Base-by-base conservation (phyloP, 2,113 vertebrate genomes). In the Stigmatopora argus region DNA sequence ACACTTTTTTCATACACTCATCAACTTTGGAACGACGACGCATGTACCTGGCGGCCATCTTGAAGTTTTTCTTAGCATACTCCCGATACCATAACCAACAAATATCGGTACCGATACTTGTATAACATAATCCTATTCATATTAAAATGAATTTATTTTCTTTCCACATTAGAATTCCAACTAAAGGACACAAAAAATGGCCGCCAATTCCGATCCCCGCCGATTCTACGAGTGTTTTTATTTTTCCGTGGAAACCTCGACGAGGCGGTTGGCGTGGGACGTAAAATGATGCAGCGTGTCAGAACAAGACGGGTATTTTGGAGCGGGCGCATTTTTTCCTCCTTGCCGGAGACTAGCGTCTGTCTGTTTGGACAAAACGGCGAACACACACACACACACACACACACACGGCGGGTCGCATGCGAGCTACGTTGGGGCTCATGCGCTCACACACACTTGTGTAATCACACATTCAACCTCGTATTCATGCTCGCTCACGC, bases 251-350 rank as follows among this genome's bases (percentile, higher is more conserved):
- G 60, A 44, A 23, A 4, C 53, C 59, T 1, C 13, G 23, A 19
- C 12, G 19, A 21, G 41, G 66, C 68, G 11, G 77, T 75, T 81
- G 70, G 68, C 34, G 72, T 26, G 41, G 69, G 14, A 64, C 64
- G 64, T 58, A 86, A 83, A 86, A 83, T 80, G 68, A 86, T 81
- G 83, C 70, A 67, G 79, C 88, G 0, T 86, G 88, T 88, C 83
- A 63, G 73, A 82, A 88, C 88, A 89, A 71, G 85, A 87, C 75
- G 14, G 82, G 84, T 79, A 80, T 77, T 80, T 85, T 75, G 69
- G 69, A 77, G 78, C 74, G 23, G 63, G 74, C 73, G 67, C 75
- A 81, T 86, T 83, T 87, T 79, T 86, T 79, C 79, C 58, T 64
- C 64, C 51, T 51, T 58, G 73, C 72, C 75, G 38, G 41, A 84